Base-by-base conservation (phyloP, 2,888 invertebrate genomes). In the Craniophora ligustri region DNA sequence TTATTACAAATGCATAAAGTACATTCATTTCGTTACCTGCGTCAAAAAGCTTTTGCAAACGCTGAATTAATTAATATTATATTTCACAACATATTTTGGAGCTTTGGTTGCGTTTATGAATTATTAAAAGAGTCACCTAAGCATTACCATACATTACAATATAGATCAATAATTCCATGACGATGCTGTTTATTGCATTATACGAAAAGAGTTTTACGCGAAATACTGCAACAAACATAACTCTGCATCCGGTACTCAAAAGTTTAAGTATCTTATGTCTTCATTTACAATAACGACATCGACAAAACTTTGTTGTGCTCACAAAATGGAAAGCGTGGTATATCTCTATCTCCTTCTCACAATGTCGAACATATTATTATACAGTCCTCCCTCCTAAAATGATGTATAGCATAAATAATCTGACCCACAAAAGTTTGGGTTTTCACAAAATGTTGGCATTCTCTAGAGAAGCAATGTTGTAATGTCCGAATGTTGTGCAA, bases 381-480 rank as follows among this genome's bases (percentile, higher is more conserved):
- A 23, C 23, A 3, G n/a, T n/a, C n/a, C 23, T 3, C 23, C 2
- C 47, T 21, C 13, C 13, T 41, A 31, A 53, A 31, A 56, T 56
- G n/a, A 48, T n/a, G n/a, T n/a, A n/a, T 35, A 53, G 49, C 41
- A 49, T 44, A 53, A 48, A 61, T 61, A 42, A 53, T 45, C 38
- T 16, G 26, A 5, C 3, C n/a, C 8, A 58, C 21, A 36, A 45
- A 62, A 65, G 36, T 51, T 40, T 35, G 32, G 18, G 14, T 58
- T 58, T n/a, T 42, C 60, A 58, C 38, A 46, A 65, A 65, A 46
- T 42, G 41, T 59, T 26, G 6, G 6, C n/a, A 8, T 28, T 39
- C 31, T 11, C 34, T 7, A n/a, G 66, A 28, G 18, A 28, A 16
- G 19, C 16, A 7, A 26, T 40, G 53, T 35, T 57, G 34, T 42